Percentiles rank a stretch among this genome's conserved stretches.
Conservation (phyloP, 64 coral and sea anemone genomes). For the Stichodactyla helianthus region DNA sequence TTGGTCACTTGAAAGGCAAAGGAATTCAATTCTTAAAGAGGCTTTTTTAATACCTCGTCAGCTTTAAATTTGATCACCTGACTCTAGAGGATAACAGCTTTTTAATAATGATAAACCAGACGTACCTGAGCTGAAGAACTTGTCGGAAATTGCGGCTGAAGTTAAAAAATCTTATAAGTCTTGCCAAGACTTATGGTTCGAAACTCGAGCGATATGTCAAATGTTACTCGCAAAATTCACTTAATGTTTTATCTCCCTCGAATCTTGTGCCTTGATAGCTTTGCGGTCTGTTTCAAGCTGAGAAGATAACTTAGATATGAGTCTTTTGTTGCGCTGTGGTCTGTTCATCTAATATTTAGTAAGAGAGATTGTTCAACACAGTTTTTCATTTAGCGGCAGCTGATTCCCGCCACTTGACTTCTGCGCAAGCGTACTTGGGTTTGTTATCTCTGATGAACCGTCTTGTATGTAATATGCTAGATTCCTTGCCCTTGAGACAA, state of each 20-base stretch:
- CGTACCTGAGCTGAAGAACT: background rate
- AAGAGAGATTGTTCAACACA: conserved; percentile 9
- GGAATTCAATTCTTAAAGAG: background rate
- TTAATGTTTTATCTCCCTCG: background rate
- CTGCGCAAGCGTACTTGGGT: background rate
- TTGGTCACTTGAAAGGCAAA: background rate
- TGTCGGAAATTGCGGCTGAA: background rate
- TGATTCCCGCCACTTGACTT: background rate
- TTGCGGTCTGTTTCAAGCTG: background rate
- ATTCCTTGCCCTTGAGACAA: background rate
- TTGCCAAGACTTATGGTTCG: no score
- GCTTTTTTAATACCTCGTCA: background rate
- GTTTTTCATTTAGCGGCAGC: background rate
- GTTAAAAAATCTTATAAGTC: background rate
- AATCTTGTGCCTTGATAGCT: background rate
- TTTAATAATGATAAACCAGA: background rate
- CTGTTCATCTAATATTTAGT: conserved; percentile 6
- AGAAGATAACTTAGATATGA: background rate
- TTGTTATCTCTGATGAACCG: background rate
- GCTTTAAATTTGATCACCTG: background rate
- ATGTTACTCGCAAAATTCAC: background rate
- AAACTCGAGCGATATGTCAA: background rate
- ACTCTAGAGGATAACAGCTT: background rate
- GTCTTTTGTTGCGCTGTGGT: background rate
- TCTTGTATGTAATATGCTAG: background rate